phyloP scores from a whole-genome alignment of 2,888 invertebrate species.

The Caenorhabditis sulstoni region DNA sequence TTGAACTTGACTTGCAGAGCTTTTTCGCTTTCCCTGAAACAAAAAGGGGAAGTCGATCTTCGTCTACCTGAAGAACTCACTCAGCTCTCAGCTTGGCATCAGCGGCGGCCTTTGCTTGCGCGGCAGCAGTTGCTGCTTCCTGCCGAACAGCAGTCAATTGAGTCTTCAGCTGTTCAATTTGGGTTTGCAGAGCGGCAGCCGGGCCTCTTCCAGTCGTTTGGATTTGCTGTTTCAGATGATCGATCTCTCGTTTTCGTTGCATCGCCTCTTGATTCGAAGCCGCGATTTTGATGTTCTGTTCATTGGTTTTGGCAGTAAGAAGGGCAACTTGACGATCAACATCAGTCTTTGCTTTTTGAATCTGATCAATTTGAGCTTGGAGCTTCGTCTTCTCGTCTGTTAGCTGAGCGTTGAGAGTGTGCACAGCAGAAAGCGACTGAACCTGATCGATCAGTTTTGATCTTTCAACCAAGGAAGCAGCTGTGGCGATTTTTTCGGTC shows the following conservation, averaged over 20 bases:
- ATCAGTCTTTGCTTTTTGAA: slow-evolving; percentile 42
- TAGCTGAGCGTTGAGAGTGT: slow-evolving; percentile 46
- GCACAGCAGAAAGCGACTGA: slow-evolving; percentile 43
- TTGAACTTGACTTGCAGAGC: slow-evolving; percentile 23
- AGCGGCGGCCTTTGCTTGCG: slow-evolving; percentile 16
- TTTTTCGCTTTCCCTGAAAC: slow-evolving; percentile 13
- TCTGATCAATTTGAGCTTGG: slow-evolving; percentile 20
- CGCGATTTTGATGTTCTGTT: slow-evolving; percentile 37
- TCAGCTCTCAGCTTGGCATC: slow-evolving; percentile 16
- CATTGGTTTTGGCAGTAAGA: slow-evolving; percentile 30
- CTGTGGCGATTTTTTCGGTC: slow-evolving; percentile 43
- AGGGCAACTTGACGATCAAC: slow-evolving; percentile 14
- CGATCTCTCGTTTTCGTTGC: slow-evolving; percentile 51
- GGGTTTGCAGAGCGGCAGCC: slow-evolving; percentile 15
- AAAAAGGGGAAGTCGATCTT: background rate
- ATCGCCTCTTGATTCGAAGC: slow-evolving; percentile 28
- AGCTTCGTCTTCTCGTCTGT: slow-evolving; percentile 50
- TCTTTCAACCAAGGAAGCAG: slow-evolving; percentile 49
- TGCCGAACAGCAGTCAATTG: slow-evolving; percentile 27
- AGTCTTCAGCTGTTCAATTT: slow-evolving; percentile 38
- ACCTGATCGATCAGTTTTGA: slow-evolving; percentile 58
- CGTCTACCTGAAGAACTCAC: slow-evolving; percentile 9
- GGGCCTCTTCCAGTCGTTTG: slow-evolving; percentile 21
- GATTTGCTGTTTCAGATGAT: slow-evolving; percentile 42
- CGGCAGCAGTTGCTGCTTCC: slow-evolving; percentile 20